A percentile compares a stretch with the other conserved stretches of the same genome.
Evolutionary conservation across 2,888 invertebrate species (phyloP).

Genomic region (Lasioglossum calceatum): DNA sequence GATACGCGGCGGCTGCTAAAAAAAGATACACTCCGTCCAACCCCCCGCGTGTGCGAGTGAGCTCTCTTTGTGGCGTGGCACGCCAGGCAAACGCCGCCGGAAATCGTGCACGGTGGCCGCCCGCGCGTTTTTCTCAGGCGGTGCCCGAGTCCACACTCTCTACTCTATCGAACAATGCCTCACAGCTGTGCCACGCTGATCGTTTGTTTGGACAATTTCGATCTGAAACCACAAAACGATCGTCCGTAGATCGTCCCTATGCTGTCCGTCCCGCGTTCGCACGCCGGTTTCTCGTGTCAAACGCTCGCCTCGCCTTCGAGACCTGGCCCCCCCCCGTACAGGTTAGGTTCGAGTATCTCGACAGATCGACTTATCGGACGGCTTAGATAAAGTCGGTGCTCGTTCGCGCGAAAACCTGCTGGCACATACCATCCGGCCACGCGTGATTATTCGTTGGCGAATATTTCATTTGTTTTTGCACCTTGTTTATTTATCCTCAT

Average conservation of each 20-base stretch:
- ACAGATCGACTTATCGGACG: conserved; percentile 27
- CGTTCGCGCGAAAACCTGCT: conserved; percentile 26
- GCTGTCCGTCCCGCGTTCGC: background rate
- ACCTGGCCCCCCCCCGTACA: conserved; percentile 8
- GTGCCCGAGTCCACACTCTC: conserved; percentile 27
- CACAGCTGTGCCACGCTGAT: background rate
- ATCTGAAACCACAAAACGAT: background rate
- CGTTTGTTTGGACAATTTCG: background rate
- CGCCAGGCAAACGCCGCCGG: conserved; percentile 67
- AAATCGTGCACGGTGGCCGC: conserved; percentile 65
- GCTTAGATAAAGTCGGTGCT: conserved; percentile 30
- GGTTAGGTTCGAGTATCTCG: conserved; percentile 39
- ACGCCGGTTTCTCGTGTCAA: conserved; percentile 44
- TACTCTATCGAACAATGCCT: background rate
- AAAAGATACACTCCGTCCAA: conserved; percentile 54
- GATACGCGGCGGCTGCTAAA: conserved; percentile 56
- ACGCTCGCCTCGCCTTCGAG: conserved; percentile 9
- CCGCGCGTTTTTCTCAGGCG: conserved; percentile 62
- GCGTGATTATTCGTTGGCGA: background rate
- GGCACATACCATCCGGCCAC: background rate
- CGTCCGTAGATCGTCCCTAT: background rate
- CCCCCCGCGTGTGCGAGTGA: conserved; percentile 44
- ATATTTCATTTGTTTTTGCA: background rate
- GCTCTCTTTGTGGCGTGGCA: conserved; percentile 66
- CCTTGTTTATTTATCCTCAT: background rate